Evolutionary conservation across 2,797 vertebrate species (phyloP).

Genomic region (Tenualosa ilisha): DNA sequence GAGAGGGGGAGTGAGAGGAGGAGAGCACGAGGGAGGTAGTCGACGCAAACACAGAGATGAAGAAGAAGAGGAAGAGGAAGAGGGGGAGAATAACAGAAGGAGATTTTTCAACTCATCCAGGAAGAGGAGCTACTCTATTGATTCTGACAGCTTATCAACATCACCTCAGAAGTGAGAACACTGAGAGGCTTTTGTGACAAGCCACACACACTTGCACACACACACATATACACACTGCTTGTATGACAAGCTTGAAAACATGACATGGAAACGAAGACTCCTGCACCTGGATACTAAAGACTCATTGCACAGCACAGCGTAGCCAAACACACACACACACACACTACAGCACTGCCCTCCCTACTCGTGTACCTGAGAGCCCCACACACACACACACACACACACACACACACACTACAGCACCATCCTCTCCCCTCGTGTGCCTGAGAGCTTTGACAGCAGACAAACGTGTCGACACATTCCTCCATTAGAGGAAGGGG

Average conservation of each 20-base stretch:
- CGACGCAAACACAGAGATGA: background rate
- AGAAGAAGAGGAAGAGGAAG: background rate
- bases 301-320: too few species aligned
- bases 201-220: background rate
- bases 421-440: background rate
- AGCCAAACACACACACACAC: background rate
- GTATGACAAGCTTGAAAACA: background rate
- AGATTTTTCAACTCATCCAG: slow-evolving; percentile 55
- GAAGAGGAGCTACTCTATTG: slow-evolving; percentile 49
- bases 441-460: background rate
- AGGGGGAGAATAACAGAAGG: background rate
- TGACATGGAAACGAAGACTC: background rate
- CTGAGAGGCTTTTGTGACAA: slow-evolving; percentile 60
- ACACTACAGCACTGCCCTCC: too few species aligned
- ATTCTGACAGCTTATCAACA: slow-evolving; percentile 72
- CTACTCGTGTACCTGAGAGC: too few species aligned
- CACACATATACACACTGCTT: background rate
- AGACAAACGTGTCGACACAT: background rate
- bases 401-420: too few species aligned
- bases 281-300: background rate
- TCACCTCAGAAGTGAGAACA: slow-evolving; percentile 64
- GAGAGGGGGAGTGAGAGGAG: background rate
- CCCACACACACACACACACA: too few species aligned
- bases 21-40: background rate
- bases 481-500: background rate